Base-by-base conservation (phyloP, 2,888 invertebrate genomes). In the Diaprepes abbreviatus region DNA sequence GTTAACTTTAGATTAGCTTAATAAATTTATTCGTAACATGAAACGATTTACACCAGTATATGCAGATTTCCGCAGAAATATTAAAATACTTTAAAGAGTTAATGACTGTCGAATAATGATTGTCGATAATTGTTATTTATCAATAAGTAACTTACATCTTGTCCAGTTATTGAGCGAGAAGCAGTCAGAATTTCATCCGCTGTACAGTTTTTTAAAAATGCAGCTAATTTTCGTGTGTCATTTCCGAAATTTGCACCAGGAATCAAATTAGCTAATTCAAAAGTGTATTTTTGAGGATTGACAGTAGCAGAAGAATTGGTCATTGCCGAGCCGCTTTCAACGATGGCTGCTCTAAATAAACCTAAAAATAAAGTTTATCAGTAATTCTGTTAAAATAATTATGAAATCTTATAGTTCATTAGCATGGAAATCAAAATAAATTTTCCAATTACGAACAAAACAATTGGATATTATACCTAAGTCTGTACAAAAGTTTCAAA, bases 311-410 rank as follows among this genome's bases (percentile, higher is more conserved):
- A 19, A 14, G 50, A 62, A 14, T 33, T 21, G 7, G 17, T 36
- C 17, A 62, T 16, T 21, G 35, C 62, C 36, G 62, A 48, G 2
- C 62, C 62, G n/a, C 62, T 62, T 50, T 62, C 24, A 3, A 62
- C 9, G 9, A 62, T 62, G 1, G 62, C 62, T 24, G 62, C 62
- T n/a, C 62, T 28, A 50, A 50, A 62, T 35, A 62, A 36, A 2
- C 59, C 66, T 66, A 12, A 48, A 57, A 45, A n/a, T 2, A 12
- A 19, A 19, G 17, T 36, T 10, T 4, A 3, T 35, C 3, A 10
- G 3, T 35, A n/a, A 33, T 33, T 6, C 7, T 33, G 33, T 33
- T 33, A 4, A 3, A 24, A 5, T 24, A 24, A 5, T 24, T 24
- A 24, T 24, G 5, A 24, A 24, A 24, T 24, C 3, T 24, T 5